Percentiles rank a stretch among this genome's conserved stretches.
Evolutionary conservation across 2,113 vertebrate species (phyloP).

Genomic region (Podarcis cretensis): DNA sequence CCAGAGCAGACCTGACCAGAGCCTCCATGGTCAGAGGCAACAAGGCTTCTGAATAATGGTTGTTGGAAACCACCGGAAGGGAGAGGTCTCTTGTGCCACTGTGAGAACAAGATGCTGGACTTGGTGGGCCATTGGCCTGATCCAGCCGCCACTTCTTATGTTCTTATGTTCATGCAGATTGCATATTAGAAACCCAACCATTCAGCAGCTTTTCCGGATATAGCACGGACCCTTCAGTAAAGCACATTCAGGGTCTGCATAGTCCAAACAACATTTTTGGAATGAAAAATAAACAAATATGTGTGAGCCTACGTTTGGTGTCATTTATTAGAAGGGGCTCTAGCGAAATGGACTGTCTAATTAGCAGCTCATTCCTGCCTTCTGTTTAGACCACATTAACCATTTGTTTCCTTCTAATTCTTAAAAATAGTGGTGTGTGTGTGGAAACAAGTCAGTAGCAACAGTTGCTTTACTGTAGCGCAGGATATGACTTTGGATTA

Average conservation of each 20-base stretch:
- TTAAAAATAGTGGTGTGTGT: too few relatives aligned
- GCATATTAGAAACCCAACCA: neutral
- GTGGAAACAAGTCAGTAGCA: constrained; percentile 39
- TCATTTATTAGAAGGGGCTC: neutral
- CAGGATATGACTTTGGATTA: neutral
- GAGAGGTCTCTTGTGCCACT: too few relatives aligned
- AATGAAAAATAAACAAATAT: neutral
- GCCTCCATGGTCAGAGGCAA: too few relatives aligned
- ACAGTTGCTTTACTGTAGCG: constrained; percentile 54
- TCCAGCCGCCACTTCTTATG: too few relatives aligned
- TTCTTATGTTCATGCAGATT: too few relatives aligned
- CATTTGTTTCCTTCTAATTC: neutral
- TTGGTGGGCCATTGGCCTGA: too few relatives aligned
- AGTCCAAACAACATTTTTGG: neutral
- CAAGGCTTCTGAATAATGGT: too few relatives aligned
- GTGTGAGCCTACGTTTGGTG: neutral
- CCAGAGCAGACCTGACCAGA: too few relatives aligned
- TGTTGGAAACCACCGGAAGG: too few relatives aligned
- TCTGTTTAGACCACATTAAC: neutral
- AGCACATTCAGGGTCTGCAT: neutral
- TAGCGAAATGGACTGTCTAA: neutral
- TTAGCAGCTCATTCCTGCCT: neutral
- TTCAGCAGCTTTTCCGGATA: too few relatives aligned
- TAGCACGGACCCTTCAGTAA: neutral
- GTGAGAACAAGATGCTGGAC: too few relatives aligned